Evolutionary conservation across 2,888 invertebrate species (phyloP), one percentile per base, ranked within the genome.

Genomic region (Caenorhabditis sp.): DNA sequence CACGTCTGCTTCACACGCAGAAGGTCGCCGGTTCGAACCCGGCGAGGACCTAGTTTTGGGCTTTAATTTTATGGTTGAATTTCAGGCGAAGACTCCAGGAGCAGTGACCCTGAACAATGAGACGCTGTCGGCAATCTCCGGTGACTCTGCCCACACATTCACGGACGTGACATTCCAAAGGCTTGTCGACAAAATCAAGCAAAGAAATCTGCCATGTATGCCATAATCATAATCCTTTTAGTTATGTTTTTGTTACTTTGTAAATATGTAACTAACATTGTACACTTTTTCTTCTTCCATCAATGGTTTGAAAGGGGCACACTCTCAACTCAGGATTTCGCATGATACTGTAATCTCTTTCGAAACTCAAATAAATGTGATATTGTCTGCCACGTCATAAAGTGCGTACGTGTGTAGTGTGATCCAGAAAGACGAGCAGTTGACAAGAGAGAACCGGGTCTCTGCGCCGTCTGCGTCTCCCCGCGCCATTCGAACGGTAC

Each of bases 1-100:
- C 84, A 83, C 82, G 82, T 84, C 82, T 84, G 82, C 83, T 83
- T 84, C 78, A 83, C 84, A 83, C 82, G 82, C 83, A 83, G 83
- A 83, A 84, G 84, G 83, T 83, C 84, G 81, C 80, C 78, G 82
- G 82, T 83, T 83, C 82, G 80, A 83, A 61, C 80, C 83, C 81
- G 80, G 78, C 79, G 75, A 78, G 63, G 79, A 83, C 78, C 79
- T 80, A 75, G 9, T 32, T 39, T 65, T 45, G 13, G n/a, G n/a
- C n/a, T n/a, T n/a, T n/a, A n/a, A n/a, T n/a, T 22, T 43, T 41
- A 20, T 13, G 24, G 26, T n/a, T n/a, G n/a, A n/a, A n/a, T n/a
- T n/a, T n/a, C 45, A 75, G 75, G 58, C 75, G 3, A 46, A 39
- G 8, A 24, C 58, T 1, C 75, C 75, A 2, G 59, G 59, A 27